Evolutionary conservation across 2,888 invertebrate genomes (phyloP).

Genomic region (Chirona hameri): DNA sequence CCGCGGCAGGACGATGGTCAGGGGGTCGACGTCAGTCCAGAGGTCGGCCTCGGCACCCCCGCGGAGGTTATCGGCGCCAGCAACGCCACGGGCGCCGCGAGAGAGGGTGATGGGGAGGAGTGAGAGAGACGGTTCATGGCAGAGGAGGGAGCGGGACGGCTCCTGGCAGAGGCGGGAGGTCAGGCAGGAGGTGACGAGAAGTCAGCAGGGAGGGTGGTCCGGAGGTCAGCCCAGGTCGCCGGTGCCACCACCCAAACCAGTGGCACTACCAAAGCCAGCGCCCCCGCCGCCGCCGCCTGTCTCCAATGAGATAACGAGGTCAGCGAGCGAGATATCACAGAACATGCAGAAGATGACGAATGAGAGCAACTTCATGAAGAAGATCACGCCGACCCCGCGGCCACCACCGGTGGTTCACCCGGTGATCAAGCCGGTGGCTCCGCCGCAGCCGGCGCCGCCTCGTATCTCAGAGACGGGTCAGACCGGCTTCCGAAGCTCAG

Average conservation of each 20-base stretch:
- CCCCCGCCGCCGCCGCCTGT: constrained; percentile 52
- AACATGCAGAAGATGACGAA: constrained; percentile 46
- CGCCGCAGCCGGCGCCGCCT: background rate
- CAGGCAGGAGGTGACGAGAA: background rate
- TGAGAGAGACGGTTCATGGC: background rate
- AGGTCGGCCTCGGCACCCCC: background rate
- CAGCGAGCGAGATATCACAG: constrained; percentile 46
- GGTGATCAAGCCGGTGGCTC: background rate
- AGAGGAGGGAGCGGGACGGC: background rate
- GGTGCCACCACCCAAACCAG: background rate
- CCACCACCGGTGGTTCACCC: background rate
- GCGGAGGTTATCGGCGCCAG: background rate
- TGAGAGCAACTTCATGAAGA: background rate
- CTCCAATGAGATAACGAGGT: constrained; percentile 49
- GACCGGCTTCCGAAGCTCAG: background rate
- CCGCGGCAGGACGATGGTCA: background rate
- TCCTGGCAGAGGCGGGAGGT: constrained; percentile 7
- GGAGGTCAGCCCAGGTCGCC: background rate
- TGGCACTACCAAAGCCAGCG: constrained; percentile 44
- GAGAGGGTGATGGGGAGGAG: background rate
- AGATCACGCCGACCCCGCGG: background rate
- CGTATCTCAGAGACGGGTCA: background rate
- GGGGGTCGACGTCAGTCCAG: background rate
- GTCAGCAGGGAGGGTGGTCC: background rate
- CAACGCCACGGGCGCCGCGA: background rate